Percentiles rank a stretch among this genome's conserved stretches.
phyloP scores from a whole-genome alignment of 2,888 invertebrate genomes.

The Oscheius onirici region DNA sequence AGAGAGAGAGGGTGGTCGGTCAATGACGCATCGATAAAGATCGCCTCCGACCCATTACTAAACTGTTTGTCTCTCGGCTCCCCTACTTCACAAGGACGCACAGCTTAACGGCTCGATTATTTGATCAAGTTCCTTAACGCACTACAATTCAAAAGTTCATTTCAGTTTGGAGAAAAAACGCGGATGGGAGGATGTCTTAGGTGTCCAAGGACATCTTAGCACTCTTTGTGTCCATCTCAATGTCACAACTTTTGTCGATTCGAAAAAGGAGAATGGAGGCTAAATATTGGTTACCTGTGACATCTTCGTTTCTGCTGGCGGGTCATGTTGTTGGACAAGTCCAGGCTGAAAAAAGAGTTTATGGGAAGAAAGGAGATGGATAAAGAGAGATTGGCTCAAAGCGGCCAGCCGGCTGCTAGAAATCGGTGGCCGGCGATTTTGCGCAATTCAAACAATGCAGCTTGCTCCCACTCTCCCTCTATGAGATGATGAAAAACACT shows the following conservation, averaged over 20 bases:
- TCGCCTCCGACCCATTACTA: slow-evolving; percentile 23
- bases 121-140: no score
- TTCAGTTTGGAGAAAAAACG: no score
- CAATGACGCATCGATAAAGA: slow-evolving; percentile 15
- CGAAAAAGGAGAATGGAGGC: neutral
- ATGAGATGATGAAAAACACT: no score
- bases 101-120: no score
- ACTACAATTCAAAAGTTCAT: no score
- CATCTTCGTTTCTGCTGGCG: slow-evolving; percentile 16
- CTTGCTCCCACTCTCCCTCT: neutral
- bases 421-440: slow-evolving; percentile 5
- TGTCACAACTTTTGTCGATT: no score
- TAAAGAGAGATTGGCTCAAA: neutral
- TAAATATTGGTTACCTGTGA: slow-evolving; percentile 5
- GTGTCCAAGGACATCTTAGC: no score
- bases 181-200: no score
- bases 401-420: neutral
- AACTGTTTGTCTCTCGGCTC: slow-evolving; percentile 26
- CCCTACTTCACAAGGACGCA: slow-evolving; percentile 6
- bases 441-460: slow-evolving; percentile 31
- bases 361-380: neutral
- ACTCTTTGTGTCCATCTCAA: no score
- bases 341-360: slow-evolving; percentile 3
- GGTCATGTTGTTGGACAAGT: slow-evolving; percentile 1
- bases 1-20: no score